Evolutionary conservation across 2,113 vertebrate species (phyloP).

Genomic region (Agapornis roseicollis): DNA sequence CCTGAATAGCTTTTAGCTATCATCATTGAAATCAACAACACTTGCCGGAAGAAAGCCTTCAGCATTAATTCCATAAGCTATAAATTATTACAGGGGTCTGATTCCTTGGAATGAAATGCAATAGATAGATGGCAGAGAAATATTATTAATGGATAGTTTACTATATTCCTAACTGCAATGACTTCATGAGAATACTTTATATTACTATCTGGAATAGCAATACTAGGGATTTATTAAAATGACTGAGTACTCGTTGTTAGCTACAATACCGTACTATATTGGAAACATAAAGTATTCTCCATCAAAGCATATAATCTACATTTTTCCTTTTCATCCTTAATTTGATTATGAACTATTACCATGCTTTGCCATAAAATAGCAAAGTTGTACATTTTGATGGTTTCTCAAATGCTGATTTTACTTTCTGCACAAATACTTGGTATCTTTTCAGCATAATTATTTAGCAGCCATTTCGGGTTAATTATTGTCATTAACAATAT

Average conservation of each 20-base stretch:
- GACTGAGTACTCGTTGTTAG: constrained; percentile 71
- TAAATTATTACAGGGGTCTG: constrained; percentile 30
- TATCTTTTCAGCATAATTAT: constrained; percentile 89
- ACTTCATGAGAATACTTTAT: constrained; percentile 69
- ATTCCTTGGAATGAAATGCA: constrained; percentile 51
- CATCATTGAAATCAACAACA: not conserved
- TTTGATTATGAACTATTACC: constrained; percentile 83
- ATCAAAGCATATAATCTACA: constrained; percentile 75
- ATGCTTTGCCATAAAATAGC: constrained; percentile 75
- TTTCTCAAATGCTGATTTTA: constrained; percentile 81
- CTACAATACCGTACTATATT: constrained; percentile 70
- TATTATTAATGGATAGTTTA: constrained; percentile 66
- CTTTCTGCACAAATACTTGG: constrained; percentile 80
- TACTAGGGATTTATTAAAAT: constrained; percentile 69
- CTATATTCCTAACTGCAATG: constrained; percentile 43
- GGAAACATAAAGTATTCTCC: constrained; percentile 79
- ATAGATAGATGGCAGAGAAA: constrained; percentile 49
- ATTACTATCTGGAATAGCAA: constrained; percentile 61
- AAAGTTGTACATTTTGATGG: constrained; percentile 76
- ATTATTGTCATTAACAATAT: constrained; percentile 98
- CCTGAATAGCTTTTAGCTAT: constrained; percentile 24
- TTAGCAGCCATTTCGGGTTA: constrained; percentile 95
- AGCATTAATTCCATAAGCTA: constrained; percentile 15
- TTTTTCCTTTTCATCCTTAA: constrained; percentile 77
- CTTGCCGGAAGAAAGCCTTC: constrained; percentile 43